A percentile compares a stretch with the other conserved stretches of the same genome.
These are phyloP conservation scores for Aricia artaxerxes DNA, from an alignment of 2,888 invertebrate species.

Conservation along the genomic window DNA sequence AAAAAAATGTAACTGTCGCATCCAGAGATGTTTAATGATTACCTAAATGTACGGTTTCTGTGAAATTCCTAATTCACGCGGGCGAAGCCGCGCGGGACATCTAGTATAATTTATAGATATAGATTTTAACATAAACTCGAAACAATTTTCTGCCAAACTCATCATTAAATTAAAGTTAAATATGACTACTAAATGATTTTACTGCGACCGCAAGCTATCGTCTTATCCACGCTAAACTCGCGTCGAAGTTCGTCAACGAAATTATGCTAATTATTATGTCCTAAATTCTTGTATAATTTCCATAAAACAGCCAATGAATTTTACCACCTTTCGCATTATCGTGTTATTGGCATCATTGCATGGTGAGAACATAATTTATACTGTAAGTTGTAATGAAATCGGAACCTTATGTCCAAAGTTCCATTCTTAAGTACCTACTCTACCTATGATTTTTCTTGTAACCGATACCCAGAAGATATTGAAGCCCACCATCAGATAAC, in stretches of 20 bases:
- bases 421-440: too few relatives aligned
- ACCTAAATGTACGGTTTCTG: too few relatives aligned
- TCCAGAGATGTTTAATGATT: too few relatives aligned
- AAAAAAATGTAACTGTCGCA: too few relatives aligned
- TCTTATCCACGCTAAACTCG: background rate
- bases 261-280: constrained; percentile 12
- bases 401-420: too few relatives aligned
- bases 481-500: background rate
- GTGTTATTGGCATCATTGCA: background rate
- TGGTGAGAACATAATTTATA: background rate
- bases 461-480: background rate
- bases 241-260: background rate
- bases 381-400: too few relatives aligned
- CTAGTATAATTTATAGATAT: too few relatives aligned
- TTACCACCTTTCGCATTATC: background rate
- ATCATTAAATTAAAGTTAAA: too few relatives aligned
- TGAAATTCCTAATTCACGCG: too few relatives aligned
- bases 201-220: background rate
- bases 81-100: too few relatives aligned
- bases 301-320: constrained; percentile 9
- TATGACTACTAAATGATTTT: background rate
- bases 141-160: too few relatives aligned
- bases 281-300: background rate
- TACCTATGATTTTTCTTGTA: background rate
- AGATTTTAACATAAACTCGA: too few relatives aligned